phyloP scores from a whole-genome alignment of 2,113 vertebrate species.

The Eulemur rufifrons region DNA sequence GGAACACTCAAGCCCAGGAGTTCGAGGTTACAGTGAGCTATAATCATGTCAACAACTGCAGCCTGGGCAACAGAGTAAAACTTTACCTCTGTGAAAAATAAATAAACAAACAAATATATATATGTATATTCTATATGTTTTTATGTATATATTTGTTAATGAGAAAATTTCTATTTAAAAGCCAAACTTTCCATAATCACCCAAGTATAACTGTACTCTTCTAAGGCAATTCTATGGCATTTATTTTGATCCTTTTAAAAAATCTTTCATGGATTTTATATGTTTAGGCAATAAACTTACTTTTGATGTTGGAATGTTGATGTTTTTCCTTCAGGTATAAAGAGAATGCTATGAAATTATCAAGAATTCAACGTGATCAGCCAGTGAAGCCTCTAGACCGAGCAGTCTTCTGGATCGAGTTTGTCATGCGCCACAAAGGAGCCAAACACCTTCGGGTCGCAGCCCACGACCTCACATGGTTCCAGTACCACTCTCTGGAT shows the following conservation, averaged over 20 bases:
- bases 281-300: neutral
- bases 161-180: neutral
- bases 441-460: slow-evolving; percentile 89
- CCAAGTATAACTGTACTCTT: too few relatives aligned
- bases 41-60: too few relatives aligned
- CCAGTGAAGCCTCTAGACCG: slow-evolving; percentile 87
- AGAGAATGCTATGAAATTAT: slow-evolving; percentile 86
- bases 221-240: neutral
- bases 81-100: too few relatives aligned
- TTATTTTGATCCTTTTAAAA: neutral
- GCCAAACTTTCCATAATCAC: neutral
- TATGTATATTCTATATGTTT: too few relatives aligned
- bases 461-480: slow-evolving; percentile 89
- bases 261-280: neutral
- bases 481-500: slow-evolving; percentile 92
- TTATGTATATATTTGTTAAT: too few relatives aligned
- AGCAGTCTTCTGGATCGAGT: slow-evolving; percentile 93
- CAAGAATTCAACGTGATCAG: slow-evolving; percentile 90
- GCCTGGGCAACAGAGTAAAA: too few relatives aligned
- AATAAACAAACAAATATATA: neutral
- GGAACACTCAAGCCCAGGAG: too few relatives aligned
- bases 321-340: slow-evolving; percentile 85
- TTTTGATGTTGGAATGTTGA: neutral
- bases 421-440: slow-evolving; percentile 91
- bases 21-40: too few relatives aligned